Conservation (phyloP, 1,140 invertebrate species). For the Ladona fulva region DNA sequence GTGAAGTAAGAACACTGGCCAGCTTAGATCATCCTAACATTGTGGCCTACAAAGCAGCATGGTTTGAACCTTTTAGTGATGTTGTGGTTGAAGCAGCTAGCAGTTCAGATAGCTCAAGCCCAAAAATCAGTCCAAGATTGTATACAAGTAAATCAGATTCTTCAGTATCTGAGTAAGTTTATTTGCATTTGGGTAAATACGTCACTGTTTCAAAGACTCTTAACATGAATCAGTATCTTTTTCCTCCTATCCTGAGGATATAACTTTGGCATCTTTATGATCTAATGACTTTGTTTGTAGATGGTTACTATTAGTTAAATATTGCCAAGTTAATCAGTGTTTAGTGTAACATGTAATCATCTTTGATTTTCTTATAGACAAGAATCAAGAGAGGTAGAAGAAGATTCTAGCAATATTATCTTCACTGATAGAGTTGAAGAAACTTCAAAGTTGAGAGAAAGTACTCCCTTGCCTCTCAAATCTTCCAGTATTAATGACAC, state of each 20-base stretch:
- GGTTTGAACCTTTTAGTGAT: slow-evolving; percentile 54
- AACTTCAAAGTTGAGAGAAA: background rate
- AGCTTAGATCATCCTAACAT: slow-evolving; percentile 70
- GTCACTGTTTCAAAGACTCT: too few species aligned
- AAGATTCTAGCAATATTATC: slow-evolving; percentile 17
- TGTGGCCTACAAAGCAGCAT: slow-evolving; percentile 73
- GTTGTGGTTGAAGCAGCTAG: background rate
- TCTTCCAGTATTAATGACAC: too few species aligned
- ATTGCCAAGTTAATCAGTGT: too few species aligned
- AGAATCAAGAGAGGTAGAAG: slow-evolving; percentile 1
- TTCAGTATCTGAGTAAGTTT: background rate
- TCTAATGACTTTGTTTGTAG: too few species aligned
- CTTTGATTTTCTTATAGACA: too few species aligned
- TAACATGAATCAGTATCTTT: too few species aligned
- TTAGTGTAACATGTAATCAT: too few species aligned
- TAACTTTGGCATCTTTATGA: too few species aligned
- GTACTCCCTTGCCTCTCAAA: too few species aligned
- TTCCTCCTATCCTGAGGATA: too few species aligned
- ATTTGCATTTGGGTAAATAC: too few species aligned
- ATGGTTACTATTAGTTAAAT: too few species aligned
- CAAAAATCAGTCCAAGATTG: background rate
- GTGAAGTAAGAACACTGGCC: slow-evolving; percentile 71
- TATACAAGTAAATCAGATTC: background rate
- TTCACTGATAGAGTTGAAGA: slow-evolving; percentile 11
- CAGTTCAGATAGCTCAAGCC: background rate